These are phyloP conservation scores for Cichladusa arquata DNA, from an alignment of 2,113 vertebrate genomes.

Conservation along the genomic window DNA sequence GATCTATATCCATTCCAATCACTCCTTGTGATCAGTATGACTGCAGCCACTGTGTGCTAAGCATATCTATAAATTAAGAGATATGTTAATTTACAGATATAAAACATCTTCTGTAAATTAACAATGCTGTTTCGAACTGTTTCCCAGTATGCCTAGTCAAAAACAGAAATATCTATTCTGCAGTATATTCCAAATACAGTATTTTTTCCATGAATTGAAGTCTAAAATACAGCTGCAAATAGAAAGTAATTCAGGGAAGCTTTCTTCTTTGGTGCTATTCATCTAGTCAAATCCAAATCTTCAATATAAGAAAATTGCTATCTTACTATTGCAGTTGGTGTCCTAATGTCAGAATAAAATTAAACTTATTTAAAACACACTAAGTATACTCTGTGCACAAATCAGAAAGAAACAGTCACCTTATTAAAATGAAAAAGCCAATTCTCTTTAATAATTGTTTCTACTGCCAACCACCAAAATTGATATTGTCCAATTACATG, in stretches of 20 bases:
- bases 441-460: neutral
- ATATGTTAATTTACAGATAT: too few species aligned
- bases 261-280: neutral
- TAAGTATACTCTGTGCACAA: neutral
- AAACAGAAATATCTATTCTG: neutral
- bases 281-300: neutral
- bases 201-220: neutral
- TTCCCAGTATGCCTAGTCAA: neutral
- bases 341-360: neutral
- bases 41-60: neutral
- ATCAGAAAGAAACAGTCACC: neutral
- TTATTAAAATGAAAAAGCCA: neutral
- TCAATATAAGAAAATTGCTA: neutral
- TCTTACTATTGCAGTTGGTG: neutral
- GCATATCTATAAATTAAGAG: neutral
- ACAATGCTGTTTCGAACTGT: neutral
- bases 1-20: neutral
- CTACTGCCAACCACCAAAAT: neutral
- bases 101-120: neutral
- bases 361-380: neutral
- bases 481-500: neutral
- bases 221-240: neutral
- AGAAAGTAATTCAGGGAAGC: neutral
- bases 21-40: neutral
- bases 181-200: neutral